phyloP scores from a whole-genome alignment of 2,113 vertebrate species.

The Aegotheles bennettii region DNA sequence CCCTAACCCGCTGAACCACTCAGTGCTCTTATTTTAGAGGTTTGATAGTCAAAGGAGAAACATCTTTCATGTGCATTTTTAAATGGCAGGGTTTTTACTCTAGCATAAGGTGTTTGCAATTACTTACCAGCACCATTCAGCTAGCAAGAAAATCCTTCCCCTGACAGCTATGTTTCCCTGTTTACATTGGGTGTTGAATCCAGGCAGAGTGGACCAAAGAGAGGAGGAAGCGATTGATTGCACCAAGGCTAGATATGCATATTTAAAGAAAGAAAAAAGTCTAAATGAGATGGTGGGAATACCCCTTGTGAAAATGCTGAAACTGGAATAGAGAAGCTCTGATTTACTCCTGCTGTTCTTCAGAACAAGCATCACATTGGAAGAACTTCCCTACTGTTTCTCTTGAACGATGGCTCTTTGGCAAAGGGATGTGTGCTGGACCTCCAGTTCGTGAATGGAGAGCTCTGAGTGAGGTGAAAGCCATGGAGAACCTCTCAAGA shows the following conservation, averaged over 20 bases:
- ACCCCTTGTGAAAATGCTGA: not conserved
- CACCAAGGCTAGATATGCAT: not conserved
- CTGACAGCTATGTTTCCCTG: not conserved
- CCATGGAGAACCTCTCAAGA: not conserved
- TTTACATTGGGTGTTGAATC: not conserved
- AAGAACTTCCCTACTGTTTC: not conserved
- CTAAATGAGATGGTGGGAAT: not conserved
- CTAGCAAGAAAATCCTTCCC: not conserved
- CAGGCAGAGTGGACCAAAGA: not conserved
- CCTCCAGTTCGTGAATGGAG: not conserved
- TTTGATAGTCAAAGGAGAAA: not conserved
- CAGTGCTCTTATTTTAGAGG: not conserved
- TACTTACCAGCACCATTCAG: not conserved
- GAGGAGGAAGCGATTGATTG: not conserved
- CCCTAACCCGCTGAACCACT: not conserved
- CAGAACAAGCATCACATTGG: not conserved
- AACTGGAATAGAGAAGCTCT: not conserved
- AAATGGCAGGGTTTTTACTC: not conserved
- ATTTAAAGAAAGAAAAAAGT: not conserved
- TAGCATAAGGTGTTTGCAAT: not conserved
- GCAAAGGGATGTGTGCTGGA: not conserved
- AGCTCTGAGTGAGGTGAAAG: not conserved
- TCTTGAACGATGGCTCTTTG: not conserved
- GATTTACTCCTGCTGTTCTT: not conserved
- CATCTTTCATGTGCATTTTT: not conserved